phyloP scores from a whole-genome alignment of 2,888 invertebrate species.

The Amaurobius ferox region DNA sequence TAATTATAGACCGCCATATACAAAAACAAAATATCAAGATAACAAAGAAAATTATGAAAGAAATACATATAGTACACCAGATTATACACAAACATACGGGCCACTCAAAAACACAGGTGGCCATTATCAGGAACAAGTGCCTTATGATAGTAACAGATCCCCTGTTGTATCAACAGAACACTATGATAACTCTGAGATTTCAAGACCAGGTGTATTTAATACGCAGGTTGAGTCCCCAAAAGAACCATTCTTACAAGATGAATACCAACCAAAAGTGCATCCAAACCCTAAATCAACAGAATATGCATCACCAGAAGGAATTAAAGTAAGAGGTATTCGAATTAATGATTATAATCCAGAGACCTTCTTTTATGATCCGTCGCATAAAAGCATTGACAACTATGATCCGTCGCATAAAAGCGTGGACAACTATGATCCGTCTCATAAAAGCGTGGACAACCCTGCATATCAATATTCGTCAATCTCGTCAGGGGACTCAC shows the following conservation, averaged over 20 bases:
- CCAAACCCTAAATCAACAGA: too few relatives aligned
- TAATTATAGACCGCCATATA: neutral
- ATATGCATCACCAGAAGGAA: neutral
- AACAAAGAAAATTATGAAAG: neutral
- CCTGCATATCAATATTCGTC: too few relatives aligned
- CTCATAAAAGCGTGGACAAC: too few relatives aligned
- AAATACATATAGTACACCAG: neutral
- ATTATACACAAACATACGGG: neutral
- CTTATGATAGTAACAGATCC: neutral
- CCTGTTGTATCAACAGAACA: neutral
- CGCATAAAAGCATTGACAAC: too few relatives aligned
- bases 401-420: too few relatives aligned
- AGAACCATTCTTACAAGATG: neutral
- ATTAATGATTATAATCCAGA: neutral
- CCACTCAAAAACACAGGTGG: neutral
- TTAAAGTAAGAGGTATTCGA: neutral
- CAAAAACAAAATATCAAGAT: neutral
- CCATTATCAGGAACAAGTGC: neutral
- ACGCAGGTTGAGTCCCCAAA: neutral
- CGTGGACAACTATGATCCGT: too few relatives aligned
- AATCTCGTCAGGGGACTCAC: too few relatives aligned
- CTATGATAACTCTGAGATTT: neutral
- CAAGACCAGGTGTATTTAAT: neutral
- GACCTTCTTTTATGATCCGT: neutral
- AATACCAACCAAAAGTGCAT: too few relatives aligned